Percentiles rank a stretch among this genome's conserved stretches.
Evolutionary conservation across 2,797 vertebrate genomes (phyloP).

Genomic region (Ispidina lecontei): DNA sequence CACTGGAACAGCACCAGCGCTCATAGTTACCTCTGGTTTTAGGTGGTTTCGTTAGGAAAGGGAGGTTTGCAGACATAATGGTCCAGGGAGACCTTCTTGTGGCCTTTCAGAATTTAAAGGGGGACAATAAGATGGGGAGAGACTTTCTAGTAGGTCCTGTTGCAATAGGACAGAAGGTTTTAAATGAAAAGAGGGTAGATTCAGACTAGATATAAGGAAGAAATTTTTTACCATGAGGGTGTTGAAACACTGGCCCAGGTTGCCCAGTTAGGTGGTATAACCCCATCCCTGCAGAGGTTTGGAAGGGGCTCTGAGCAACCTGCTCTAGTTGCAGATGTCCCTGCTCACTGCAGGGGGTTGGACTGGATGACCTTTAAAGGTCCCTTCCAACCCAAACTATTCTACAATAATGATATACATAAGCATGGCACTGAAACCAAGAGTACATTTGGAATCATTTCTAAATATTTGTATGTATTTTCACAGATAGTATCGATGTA

Average conservation of each 20-base stretch:
- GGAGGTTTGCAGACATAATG: not conserved
- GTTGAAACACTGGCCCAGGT: not conserved
- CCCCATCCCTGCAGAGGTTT: not conserved
- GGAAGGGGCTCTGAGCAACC: not conserved
- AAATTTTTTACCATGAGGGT: not conserved
- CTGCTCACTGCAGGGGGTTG: not conserved
- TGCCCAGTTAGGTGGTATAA: not conserved
- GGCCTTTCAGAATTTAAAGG: not conserved
- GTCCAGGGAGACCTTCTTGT: not conserved
- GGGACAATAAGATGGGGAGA: too few relatives aligned
- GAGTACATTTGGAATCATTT: not conserved
- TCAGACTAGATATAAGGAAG: not conserved
- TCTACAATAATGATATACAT: not conserved
- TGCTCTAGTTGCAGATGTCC: not conserved
- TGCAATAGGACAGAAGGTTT: not conserved
- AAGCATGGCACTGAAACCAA: not conserved
- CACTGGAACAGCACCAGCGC: accelerated
- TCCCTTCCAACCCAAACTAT: not conserved
- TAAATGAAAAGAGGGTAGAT: not conserved
- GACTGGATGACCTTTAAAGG: not conserved
- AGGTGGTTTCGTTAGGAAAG: not conserved
- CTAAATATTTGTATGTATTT: not conserved
- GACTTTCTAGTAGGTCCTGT: not conserved
- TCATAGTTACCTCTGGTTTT: not conserved
- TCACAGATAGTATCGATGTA: not conserved